Percentiles rank a stretch among this genome's conserved stretches.
These are phyloP conservation scores for Lithobius niger DNA, from an alignment of 1,140 invertebrate genomes.

Conservation along the genomic window DNA sequence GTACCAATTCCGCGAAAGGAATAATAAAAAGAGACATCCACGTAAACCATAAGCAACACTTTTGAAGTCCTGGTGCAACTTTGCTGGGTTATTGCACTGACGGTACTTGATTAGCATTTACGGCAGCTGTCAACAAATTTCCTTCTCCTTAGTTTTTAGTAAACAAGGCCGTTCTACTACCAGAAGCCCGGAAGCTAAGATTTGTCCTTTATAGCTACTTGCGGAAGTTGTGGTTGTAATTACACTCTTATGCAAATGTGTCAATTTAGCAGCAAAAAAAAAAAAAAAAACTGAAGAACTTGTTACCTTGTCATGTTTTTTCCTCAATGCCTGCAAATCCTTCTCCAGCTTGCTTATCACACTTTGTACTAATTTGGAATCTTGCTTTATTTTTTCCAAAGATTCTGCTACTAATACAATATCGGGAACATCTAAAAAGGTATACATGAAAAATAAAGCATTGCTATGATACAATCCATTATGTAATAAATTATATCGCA, in stretches of 20 bases:
- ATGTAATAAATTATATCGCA: neutral
- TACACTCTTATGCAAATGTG: neutral
- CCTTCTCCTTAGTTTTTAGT: neutral
- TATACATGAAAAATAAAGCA: slow-evolving; percentile 1
- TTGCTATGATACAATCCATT: neutral
- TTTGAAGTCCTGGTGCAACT: no score
- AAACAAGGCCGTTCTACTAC: neutral
- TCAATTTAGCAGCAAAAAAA: neutral
- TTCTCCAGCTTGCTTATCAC: slow-evolving; percentile 70
- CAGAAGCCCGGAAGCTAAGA: neutral
- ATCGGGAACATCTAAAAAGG: slow-evolving; percentile 3
- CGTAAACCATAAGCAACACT: no score
- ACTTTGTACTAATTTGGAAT: slow-evolving; percentile 65
- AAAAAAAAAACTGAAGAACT: neutral
- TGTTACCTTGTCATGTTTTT: slow-evolving; percentile 67
- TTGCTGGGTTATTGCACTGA: no score
- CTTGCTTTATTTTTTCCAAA: slow-evolving; percentile 55
- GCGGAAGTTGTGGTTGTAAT: neutral
- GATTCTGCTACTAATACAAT: slow-evolving; percentile 44
- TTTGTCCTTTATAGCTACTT: neutral
- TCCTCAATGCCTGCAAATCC: slow-evolving; percentile 64
- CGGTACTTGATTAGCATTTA: no score
- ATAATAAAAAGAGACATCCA: no score
- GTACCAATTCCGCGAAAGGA: no score
- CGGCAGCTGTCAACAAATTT: no score